Conservation (phyloP, 1,140 invertebrate species). For the Dryas iulia region DNA sequence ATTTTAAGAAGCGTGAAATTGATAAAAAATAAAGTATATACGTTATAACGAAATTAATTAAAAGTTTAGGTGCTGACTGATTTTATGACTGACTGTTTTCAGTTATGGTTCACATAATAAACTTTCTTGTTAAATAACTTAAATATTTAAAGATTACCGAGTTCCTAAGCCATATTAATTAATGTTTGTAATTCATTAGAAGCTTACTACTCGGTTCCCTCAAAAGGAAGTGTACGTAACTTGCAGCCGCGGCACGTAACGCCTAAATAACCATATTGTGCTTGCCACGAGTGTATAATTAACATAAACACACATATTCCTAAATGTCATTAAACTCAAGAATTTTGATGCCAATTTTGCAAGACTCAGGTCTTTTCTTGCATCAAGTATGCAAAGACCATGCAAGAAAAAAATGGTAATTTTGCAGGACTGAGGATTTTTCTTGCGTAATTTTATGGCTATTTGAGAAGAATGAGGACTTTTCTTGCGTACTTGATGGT, state of each 20-base stretch:
- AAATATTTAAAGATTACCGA: background rate
- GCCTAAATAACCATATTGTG: background rate
- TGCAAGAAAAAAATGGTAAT: too few relatives aligned
- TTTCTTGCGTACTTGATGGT: too few relatives aligned
- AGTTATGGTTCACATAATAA: background rate
- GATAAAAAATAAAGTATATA: too few relatives aligned
- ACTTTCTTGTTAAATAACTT: background rate
- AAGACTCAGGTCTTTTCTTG: background rate
- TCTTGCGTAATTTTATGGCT: too few relatives aligned
- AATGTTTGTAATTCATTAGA: background rate
- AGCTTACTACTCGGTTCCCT: background rate
- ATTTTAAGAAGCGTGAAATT: too few relatives aligned
- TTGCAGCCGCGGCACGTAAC: background rate
- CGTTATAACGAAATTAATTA: background rate
- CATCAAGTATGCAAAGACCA: too few relatives aligned
- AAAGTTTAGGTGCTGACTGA: background rate
- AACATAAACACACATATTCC: background rate
- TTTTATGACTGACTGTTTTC: background rate
- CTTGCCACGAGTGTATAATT: background rate
- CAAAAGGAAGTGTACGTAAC: background rate
- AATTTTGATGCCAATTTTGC: background rate
- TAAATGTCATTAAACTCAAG: background rate
- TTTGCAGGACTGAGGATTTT: too few relatives aligned
- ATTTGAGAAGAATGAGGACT: too few relatives aligned
- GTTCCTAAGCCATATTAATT: background rate